Base-by-base conservation (phyloP, 2,113 vertebrate genomes). In the Atherinomorus stipes region DNA sequence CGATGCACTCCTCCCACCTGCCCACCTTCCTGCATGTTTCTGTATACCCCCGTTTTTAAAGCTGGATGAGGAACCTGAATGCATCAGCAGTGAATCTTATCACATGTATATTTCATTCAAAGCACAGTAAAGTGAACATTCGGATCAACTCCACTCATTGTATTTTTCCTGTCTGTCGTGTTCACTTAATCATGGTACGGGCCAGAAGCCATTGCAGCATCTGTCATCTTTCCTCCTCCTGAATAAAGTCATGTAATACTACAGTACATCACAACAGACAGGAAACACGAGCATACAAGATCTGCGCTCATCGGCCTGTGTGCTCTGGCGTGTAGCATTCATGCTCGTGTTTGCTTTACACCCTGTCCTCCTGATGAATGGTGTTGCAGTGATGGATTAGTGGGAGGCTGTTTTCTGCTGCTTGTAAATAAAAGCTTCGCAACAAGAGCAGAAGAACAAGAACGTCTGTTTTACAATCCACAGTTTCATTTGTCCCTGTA, bases 331-430 rank as follows among this genome's bases (percentile, higher is more conserved):
- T n/a, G 63, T 42, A 23, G 71, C 49, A 71, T 22, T 13, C 76
- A 40, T 1, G 10, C 60, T 75, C 65, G 49, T 70, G 66, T 80
- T 73, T 85, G 54, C 34, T 28, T 56, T 56, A 44, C 7, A 26
- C 28, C 54, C 44, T 6, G 11, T 68, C 62, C 37, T 57, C 23
- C 45, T 84, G 75, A 84, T 76, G 57, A 84, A 76, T 62, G 71
- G 28, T 42, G 59, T 52, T 42, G 23, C 40, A 61, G 65, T 78
- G 80, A 82, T 25, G 52, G 67, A 84, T 78, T 42, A 70, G 47
- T 45, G 44, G 44, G 59, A 60, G 76, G 65, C 68, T 26, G 71
- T 44, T 61, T 70, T 49, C 18, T 53, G 26, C 0, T 66, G 58
- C 16, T 3, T 45, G 51, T 12, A 37, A 73, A 68, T 78, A 15